Conservation (phyloP, 2,888 invertebrate genomes). For the Stenodera caucasica region DNA sequence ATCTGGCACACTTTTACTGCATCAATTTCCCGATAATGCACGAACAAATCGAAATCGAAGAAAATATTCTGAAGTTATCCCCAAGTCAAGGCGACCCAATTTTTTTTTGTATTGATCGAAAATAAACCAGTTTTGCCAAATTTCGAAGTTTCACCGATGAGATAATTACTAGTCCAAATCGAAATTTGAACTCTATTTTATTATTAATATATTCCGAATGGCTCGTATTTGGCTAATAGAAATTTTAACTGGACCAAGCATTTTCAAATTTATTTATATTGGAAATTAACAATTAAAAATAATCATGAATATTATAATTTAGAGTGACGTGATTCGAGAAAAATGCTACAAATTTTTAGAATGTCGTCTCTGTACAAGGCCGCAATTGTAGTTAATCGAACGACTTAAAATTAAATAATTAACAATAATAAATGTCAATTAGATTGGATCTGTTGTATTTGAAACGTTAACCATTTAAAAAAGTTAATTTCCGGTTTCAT, state of each 20-base stretch:
- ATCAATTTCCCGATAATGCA: too few relatives aligned
- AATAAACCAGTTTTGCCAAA: constrained; percentile 4
- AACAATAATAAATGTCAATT: constrained; percentile 10
- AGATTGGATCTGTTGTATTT: too few relatives aligned
- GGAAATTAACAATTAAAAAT: too few relatives aligned
- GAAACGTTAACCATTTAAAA: constrained; percentile 29
- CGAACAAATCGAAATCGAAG: background rate
- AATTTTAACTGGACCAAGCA: background rate
- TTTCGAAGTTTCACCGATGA: background rate
- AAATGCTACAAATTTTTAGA: constrained; percentile 31
- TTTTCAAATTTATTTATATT: background rate
- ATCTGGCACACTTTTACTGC: constrained; percentile 3
- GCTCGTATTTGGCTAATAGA: background rate
- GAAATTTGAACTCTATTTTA: too few relatives aligned
- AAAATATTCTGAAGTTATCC: background rate
- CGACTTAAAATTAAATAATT: background rate
- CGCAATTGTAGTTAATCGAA: background rate
- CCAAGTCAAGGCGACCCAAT: constrained; percentile 1
- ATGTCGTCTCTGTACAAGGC: constrained; percentile 12
- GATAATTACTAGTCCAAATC: background rate
- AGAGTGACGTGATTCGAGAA: constrained; percentile 26
- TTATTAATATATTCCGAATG: background rate
- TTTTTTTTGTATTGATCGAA: background rate
- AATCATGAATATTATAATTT: background rate
- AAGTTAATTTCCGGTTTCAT: constrained; percentile 46